These are phyloP conservation scores for Unio pictorum DNA, from an alignment of 2,888 invertebrate genomes.

Conservation along the genomic window DNA sequence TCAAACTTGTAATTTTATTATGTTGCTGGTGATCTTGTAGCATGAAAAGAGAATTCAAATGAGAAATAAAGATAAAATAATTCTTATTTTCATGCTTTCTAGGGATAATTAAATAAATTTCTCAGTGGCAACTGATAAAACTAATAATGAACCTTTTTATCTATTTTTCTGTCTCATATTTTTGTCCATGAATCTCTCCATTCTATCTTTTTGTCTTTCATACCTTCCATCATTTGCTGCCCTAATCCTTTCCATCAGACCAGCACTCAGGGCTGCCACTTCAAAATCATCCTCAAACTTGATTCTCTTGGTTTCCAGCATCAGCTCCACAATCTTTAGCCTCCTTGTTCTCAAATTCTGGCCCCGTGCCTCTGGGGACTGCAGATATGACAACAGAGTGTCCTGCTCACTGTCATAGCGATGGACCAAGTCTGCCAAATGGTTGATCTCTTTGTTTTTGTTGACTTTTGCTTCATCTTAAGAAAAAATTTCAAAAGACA, in stretches of 20 bases:
- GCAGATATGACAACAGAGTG: slow-evolving; percentile 52
- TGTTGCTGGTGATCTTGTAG: too few species aligned
- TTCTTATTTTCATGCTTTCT: too few species aligned
- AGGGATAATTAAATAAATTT: neutral
- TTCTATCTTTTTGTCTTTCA: neutral
- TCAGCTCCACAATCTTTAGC: slow-evolving; percentile 47
- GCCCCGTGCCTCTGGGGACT: slow-evolving; percentile 42
- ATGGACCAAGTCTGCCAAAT: slow-evolving; percentile 58
- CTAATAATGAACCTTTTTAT: too few species aligned
- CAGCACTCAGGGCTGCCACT: slow-evolving; percentile 49
- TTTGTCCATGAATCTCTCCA: too few species aligned
- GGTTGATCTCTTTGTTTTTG: slow-evolving; percentile 37
- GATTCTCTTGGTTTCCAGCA: slow-evolving; percentile 47
- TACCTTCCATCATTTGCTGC: slow-evolving; percentile 45
- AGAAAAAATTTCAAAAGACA: slow-evolving; percentile 1
- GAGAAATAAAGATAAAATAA: too few species aligned
- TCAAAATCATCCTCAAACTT: slow-evolving; percentile 59
- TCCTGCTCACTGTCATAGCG: slow-evolving; percentile 62
- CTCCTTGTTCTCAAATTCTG: slow-evolving; percentile 38
- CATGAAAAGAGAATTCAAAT: too few species aligned
- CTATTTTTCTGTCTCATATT: too few species aligned
- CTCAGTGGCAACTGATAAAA: neutral
- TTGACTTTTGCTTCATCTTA: slow-evolving; percentile 41
- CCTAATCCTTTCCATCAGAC: slow-evolving; percentile 59
- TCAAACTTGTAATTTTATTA: too few species aligned